Base-by-base conservation (phyloP, 2,113 vertebrate genomes). In the Leptodactylus fuscus region DNA sequence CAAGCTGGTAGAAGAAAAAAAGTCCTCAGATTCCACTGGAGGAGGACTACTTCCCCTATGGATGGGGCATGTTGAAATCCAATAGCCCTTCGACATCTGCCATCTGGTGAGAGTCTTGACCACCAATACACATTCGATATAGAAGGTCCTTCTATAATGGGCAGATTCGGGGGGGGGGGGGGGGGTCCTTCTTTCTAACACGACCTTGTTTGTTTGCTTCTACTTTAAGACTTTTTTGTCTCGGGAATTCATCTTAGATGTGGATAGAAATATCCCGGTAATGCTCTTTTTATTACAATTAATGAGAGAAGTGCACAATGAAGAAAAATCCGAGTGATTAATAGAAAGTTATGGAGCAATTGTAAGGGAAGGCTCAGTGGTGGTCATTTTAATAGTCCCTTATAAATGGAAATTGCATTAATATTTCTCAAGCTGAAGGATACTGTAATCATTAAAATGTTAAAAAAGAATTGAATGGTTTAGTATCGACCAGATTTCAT, bases 341-440 rank as follows among this genome's bases (percentile, higher is more conserved):
- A 81, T 81, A 81, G 24, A 65, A 81, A 81, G 62, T 81, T 81
- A 81, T 67, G 51, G 60, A 67, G 79, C 79, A 49, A 67, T 48
- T 67, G 24, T 81, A 32, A 20, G 60, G 38, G 60, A n/a, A 81
- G 44, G 44, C 80, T 67, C 80, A 81, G 80, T 69, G 58, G 80
- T 81, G 80, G 62, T 48, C 80, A 69, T 34, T 69, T 81, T 81
- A 82, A 82, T 82, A 49, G 65, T 69, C 46, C 38, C 81, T 71
- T 71, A 82, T 82, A 82, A 82, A 82, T 82, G 81, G 62, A 70
- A 82, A 71, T 71, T 71, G 65, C 62, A 53, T 82, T 51, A 70
- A 82, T 71, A 82, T 70, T 70, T 82, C 65, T 82, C 46, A 6
- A 48, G 41, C 79, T 67, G 79, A 69, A 81, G 60, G 79, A 81